These are phyloP conservation scores for Chanos chanos DNA, from an alignment of 2,797 vertebrate genomes.

Conservation along the genomic window DNA sequence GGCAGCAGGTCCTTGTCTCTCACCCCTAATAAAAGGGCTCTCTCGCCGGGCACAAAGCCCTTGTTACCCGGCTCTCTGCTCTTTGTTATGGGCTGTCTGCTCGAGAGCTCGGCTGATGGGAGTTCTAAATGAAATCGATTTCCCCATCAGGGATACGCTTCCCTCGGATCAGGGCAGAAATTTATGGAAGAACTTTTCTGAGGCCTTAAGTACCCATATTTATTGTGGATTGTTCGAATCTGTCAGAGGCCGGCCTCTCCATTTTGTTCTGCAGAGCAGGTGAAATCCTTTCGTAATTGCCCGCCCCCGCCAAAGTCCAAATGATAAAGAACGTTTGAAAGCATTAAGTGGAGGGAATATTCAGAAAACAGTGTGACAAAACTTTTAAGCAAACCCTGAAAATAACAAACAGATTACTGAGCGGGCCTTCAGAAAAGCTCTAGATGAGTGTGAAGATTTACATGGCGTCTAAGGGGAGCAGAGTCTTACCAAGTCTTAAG, in stretches of 20 bases:
- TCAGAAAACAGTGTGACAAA: conserved; percentile 29
- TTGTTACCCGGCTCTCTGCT: conserved; percentile 16
- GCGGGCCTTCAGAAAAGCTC: too few species aligned
- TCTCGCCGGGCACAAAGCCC: conserved; percentile 17
- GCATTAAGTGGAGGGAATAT: conserved; percentile 45
- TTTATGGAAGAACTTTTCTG: conserved; percentile 49
- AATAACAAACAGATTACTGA: too few species aligned
- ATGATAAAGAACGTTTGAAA: conserved; percentile 16
- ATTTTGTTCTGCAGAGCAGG: too few species aligned
- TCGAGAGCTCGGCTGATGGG: conserved; percentile 46
- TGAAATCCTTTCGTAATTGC: neutral
- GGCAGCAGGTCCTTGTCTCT: conserved; percentile 43
- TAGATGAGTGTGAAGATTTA: too few species aligned
- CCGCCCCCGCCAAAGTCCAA: conserved; percentile 6
- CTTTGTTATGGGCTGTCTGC: conserved; percentile 46
- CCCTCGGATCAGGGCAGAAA: conserved; percentile 39
- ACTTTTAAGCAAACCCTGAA: neutral
- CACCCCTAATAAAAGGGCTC: conserved; percentile 4
- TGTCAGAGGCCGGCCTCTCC: conserved; percentile 20
- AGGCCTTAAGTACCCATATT: conserved; percentile 47
- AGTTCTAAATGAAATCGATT: conserved; percentile 63
- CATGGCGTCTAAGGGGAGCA: too few species aligned
- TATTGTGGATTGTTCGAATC: conserved; percentile 45
- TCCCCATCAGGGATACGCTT: conserved; percentile 47
- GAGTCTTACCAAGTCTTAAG: too few species aligned